Evolutionary conservation across 1,140 invertebrate species (phyloP), one percentile per base, ranked within the genome.

Genomic region (Apolygus lucorum): DNA sequence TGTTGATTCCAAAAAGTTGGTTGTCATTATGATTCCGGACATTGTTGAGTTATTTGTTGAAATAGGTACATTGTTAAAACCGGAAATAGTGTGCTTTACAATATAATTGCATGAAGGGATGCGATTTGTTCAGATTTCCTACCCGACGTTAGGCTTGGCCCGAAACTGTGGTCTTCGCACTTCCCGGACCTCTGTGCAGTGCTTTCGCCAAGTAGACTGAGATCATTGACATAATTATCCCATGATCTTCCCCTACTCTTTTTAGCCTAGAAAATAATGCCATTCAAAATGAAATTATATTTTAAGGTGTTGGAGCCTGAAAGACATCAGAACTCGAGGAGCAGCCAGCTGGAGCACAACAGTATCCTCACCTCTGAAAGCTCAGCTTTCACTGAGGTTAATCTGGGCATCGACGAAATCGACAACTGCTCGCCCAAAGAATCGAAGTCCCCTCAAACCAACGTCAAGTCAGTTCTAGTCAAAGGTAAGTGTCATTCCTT

Each of bases 361-460:
- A 11, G 22, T 21, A 17, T 59, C 4, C 54, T 4, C 4, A 11
- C 11, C 4, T 8, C 11, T 11, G 54, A 59, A 4, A 11, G 22
- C 22, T 24, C 54, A 4, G 34, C 8, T 49, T 59, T 59, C 22
- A 24, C 22, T 11, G 54, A 59, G 22, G 22, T 59, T 21, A 11
- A 59, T 22, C 52, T 34, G 28, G 17, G 52, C 67, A 8, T 67
- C 52, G 27, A 68, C 34, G 24, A 72, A 74, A 24, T 69, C 71
- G 68, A 63, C 63, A n/a, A 72, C 72, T 59, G 42, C 22, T 28
- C 25, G 25, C 59, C 59, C 26, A 26, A 72, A 63, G 17, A 70
- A 68, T 21, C 54, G 22, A 59, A 59, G 22, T 59, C 54, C 4
- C 54, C 54, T 17, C 54, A 59, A 22, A 22, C 54, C 4, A 59